phyloP scores from a whole-genome alignment of 2,113 vertebrate species.

The Cephalophus harveyi region DNA sequence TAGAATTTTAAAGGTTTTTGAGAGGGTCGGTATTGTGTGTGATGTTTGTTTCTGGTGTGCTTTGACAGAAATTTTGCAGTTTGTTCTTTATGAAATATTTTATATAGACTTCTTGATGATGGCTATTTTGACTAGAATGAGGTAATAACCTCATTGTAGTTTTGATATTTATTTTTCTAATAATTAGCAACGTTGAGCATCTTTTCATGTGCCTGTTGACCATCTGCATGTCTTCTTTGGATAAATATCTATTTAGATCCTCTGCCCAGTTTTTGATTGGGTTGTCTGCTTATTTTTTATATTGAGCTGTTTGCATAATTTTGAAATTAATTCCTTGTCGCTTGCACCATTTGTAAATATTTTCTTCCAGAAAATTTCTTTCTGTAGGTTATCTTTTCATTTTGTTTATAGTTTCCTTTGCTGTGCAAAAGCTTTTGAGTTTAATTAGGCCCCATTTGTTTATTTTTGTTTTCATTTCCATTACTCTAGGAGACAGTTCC shows the following conservation, averaged over 20 bases:
- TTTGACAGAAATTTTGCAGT: neutral
- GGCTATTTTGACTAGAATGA: neutral
- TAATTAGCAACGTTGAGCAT: neutral
- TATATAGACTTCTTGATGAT: neutral
- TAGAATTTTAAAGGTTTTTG: neutral
- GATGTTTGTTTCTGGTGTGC: neutral
- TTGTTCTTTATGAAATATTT: constrained; percentile 5
- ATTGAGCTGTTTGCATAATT: neutral
- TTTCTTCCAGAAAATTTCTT: neutral
- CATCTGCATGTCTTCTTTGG: neutral
- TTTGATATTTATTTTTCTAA: neutral
- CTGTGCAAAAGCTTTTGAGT: neutral
- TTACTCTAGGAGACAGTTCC: neutral
- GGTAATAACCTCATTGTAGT: neutral
- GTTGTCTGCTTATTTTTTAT: neutral
- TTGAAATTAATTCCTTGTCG: neutral
- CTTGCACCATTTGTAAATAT: neutral
- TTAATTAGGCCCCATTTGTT: neutral
- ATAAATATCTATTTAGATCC: neutral
- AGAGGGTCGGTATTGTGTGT: neutral
- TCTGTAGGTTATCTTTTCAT: neutral
- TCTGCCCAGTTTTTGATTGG: neutral
- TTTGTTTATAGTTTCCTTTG: neutral
- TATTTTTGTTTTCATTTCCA: neutral
- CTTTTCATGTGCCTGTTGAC: neutral